Evolutionary conservation across 2,888 invertebrate genomes (phyloP).

Genomic region (Lamproptera curius): DNA sequence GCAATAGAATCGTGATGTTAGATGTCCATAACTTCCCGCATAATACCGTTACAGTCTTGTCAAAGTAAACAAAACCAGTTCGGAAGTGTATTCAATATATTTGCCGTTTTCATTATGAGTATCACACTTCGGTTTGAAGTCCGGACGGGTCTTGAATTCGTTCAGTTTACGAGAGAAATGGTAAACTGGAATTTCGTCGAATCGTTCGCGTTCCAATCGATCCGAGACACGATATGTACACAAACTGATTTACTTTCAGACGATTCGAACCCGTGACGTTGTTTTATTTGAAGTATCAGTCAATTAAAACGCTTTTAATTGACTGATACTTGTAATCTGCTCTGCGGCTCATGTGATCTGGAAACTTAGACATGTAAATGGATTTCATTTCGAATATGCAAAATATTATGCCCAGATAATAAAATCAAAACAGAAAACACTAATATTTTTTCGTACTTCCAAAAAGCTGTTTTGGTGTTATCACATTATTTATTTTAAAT

Average conservation of each 20-base stretch:
- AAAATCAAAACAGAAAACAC: too few species aligned
- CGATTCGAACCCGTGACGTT: slow-evolving; percentile 7
- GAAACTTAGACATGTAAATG: too few species aligned
- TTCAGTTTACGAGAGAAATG: not conserved
- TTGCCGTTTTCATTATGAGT: not conserved
- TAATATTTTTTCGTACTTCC: too few species aligned
- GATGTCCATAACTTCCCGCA: not conserved
- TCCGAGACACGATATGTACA: slow-evolving; percentile 26
- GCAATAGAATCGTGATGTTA: not conserved
- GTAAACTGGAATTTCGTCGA: not conserved
- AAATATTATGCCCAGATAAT: too few species aligned
- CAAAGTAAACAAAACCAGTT: not conserved
- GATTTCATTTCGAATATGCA: too few species aligned
- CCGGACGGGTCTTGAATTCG: not conserved
- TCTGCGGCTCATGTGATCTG: too few species aligned
- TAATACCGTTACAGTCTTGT: not conserved
- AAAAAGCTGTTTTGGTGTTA: too few species aligned
- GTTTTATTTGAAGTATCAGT: not conserved
- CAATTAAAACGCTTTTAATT: too few species aligned
- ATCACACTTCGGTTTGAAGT: not conserved
- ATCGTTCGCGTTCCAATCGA: not conserved
- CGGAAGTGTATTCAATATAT: not conserved
- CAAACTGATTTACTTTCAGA: slow-evolving; percentile 31
- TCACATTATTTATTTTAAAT: too few species aligned
- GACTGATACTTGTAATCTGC: too few species aligned